These are phyloP conservation scores for Xenentodon cancila DNA, from an alignment of 2,797 vertebrate species.

Conservation along the genomic window DNA sequence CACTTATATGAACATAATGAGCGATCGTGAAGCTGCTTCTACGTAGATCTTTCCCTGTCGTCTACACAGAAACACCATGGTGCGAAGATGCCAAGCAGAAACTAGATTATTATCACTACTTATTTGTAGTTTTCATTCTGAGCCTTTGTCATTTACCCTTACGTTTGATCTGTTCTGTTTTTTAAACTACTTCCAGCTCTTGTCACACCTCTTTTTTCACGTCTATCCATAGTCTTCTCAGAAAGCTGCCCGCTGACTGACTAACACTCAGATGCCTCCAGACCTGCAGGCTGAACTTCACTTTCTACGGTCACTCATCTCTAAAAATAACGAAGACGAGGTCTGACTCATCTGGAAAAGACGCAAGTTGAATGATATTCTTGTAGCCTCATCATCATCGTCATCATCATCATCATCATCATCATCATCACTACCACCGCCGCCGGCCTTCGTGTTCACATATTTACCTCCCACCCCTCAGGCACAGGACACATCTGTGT, in stretches of 20 bases:
- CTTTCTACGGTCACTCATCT: constrained; percentile 42
- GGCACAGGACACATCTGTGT: constrained; percentile 15
- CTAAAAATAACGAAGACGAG: constrained; percentile 48
- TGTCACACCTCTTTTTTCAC: background rate
- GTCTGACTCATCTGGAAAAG: constrained; percentile 43
- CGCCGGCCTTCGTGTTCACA: constrained; percentile 13
- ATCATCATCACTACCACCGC: constrained; percentile 6
- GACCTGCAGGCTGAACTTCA: constrained; percentile 2
- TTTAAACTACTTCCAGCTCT: background rate
- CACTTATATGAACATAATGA: too few relatives aligned
- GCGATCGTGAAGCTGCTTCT: too few relatives aligned
- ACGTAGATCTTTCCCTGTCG: too few relatives aligned
- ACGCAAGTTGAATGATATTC: background rate
- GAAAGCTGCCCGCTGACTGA: constrained; percentile 7
- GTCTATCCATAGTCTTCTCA: background rate
- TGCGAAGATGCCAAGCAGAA: too few relatives aligned
- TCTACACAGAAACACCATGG: too few relatives aligned
- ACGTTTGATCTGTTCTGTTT: background rate
- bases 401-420: too few relatives aligned
- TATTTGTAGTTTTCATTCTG: too few relatives aligned
- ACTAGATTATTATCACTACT: too few relatives aligned
- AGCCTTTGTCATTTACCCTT: background rate
- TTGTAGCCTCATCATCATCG: constrained; percentile 13
- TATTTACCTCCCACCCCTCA: constrained; percentile 31
- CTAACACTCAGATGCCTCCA: constrained; percentile 10